Percentiles rank a stretch among this genome's conserved stretches.
Evolutionary conservation across 2,888 invertebrate species (phyloP).

Genomic region (Ariolimax columbianus): DNA sequence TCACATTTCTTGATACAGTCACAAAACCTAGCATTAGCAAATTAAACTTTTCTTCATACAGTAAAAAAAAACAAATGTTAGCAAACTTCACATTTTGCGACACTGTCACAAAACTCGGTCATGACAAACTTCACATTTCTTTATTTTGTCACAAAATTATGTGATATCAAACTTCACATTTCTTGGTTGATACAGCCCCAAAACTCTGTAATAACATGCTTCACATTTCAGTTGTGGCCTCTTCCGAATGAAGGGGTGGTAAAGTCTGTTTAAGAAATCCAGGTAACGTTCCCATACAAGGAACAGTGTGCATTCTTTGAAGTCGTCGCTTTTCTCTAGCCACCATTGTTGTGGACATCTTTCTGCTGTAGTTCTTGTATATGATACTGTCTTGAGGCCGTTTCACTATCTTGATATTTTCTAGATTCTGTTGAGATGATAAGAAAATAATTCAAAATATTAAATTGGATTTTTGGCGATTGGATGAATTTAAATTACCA

Average conservation of each 20-base stretch:
- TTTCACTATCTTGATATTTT: constrained; percentile 74
- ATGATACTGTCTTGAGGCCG: constrained; percentile 77
- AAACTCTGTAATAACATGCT: too few relatives aligned
- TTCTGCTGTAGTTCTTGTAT: constrained; percentile 75
- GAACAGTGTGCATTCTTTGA: constrained; percentile 70
- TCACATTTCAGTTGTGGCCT: constrained; percentile 78
- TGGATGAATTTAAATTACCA: too few relatives aligned
- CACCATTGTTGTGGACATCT: constrained; percentile 73
- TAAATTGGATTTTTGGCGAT: background rate
- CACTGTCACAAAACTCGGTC: too few relatives aligned
- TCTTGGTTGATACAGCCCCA: too few relatives aligned
- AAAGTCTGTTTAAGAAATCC: constrained; percentile 48
- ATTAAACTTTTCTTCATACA: too few relatives aligned
- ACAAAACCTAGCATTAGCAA: too few relatives aligned
- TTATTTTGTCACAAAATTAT: too few relatives aligned
- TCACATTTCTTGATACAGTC: too few relatives aligned
- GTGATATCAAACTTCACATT: too few relatives aligned
- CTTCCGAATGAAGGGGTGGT: constrained; percentile 65
- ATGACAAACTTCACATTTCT: too few relatives aligned
- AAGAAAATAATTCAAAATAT: background rate
- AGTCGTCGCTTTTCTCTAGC: constrained; percentile 68
- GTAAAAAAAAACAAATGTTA: too few relatives aligned
- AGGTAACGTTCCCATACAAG: constrained; percentile 63
- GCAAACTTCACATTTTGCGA: too few relatives aligned
- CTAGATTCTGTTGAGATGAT: constrained; percentile 62